Evolutionary conservation across 2,888 invertebrate species (phyloP).

Genomic region (Mesopsocus fuscifrons): DNA sequence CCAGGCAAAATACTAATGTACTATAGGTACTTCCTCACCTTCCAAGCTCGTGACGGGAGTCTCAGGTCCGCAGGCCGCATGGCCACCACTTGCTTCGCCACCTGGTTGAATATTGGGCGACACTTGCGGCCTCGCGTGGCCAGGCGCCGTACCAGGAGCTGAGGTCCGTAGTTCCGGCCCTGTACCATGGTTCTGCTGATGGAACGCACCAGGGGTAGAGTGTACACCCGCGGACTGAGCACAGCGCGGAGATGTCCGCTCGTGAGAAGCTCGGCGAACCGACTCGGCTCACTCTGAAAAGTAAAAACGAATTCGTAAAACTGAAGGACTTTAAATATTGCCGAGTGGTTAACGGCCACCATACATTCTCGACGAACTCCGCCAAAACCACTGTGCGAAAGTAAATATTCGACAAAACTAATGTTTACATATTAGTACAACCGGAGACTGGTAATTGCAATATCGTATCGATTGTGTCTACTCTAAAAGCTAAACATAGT

Average conservation of each 20-base stretch:
- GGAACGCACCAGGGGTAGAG: conserved; percentile 38
- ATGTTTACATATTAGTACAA: too few species aligned
- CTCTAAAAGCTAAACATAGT: too few species aligned
- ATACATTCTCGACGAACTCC: too few species aligned
- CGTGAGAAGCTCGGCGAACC: conserved; percentile 15
- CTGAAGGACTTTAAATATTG: background rate
- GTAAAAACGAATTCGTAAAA: background rate
- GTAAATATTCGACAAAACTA: too few species aligned
- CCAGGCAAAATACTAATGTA: too few species aligned
- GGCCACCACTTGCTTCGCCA: conserved; percentile 39
- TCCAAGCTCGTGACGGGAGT: conserved; percentile 43
- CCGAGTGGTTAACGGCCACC: too few species aligned
- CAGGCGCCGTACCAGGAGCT: conserved; percentile 39
- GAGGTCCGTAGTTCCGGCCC: conserved; percentile 43
- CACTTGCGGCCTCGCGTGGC: conserved; percentile 34
- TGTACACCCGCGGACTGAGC: conserved; percentile 37
- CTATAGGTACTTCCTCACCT: too few species aligned
- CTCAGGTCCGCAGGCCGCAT: conserved; percentile 35
- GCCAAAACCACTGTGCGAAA: too few species aligned
- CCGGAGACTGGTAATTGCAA: too few species aligned
- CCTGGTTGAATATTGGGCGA: conserved; percentile 39
- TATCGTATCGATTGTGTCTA: too few species aligned
- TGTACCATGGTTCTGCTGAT: conserved; percentile 46
- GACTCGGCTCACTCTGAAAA: background rate
- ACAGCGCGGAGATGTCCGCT: conserved; percentile 31